Percentiles rank a stretch among this genome's conserved stretches.
Evolutionary conservation across 35 echinoderm and acorn worm genomes (phyloP).

Genomic region (Heliocidaris tuberculata): DNA sequence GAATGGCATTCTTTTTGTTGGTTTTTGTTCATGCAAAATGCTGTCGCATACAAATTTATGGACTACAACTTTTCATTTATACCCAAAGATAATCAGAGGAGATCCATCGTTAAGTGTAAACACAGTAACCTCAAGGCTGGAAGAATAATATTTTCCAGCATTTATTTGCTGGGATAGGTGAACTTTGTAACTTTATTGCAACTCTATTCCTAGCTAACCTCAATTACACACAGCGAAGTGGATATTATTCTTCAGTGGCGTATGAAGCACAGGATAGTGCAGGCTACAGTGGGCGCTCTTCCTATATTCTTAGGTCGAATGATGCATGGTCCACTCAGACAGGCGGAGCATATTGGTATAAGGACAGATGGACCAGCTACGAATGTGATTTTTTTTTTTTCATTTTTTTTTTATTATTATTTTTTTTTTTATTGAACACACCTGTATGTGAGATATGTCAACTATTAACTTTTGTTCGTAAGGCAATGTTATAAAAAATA

Average conservation of each 20-base stretch:
- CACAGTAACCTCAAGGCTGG: background rate
- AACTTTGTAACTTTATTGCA: background rate
- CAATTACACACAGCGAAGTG: slow-evolving; percentile 50
- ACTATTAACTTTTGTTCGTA: too few species aligned
- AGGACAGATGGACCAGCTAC: background rate
- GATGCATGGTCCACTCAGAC: background rate
- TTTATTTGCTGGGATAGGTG: background rate
- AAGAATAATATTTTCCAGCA: background rate
- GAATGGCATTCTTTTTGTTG: too few species aligned
- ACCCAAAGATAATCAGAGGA: background rate
- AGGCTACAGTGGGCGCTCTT: slow-evolving; percentile 50
- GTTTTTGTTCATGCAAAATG: too few species aligned
- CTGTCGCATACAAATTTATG: too few species aligned
- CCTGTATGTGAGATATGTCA: background rate
- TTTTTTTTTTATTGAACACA: too few species aligned
- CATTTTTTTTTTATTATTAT: background rate
- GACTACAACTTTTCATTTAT: too few species aligned
- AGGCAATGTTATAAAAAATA: too few species aligned
- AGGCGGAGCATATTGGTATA: background rate
- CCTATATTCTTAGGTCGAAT: background rate
- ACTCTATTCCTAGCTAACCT: background rate
- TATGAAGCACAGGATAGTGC: slow-evolving; percentile 71
- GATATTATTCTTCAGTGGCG: slow-evolving; percentile 98
- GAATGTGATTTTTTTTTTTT: background rate
- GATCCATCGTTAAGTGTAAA: background rate